phyloP scores from a whole-genome alignment of 64 coral and sea anemone genomes.

The Hydrozoanthus tunicans region DNA sequence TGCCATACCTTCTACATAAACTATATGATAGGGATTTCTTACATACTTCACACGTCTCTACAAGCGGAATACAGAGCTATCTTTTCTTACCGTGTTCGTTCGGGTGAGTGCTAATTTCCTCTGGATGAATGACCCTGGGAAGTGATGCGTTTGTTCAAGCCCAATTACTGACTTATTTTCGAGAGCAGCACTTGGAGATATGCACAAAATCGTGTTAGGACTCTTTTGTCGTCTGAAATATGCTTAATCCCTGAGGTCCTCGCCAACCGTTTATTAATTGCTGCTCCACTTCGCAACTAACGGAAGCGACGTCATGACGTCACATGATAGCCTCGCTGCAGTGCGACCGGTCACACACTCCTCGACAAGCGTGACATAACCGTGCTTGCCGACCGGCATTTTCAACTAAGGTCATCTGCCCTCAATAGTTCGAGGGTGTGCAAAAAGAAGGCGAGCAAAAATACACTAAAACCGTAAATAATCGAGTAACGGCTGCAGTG shows the following conservation, averaged over 20 bases:
- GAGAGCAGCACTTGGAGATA: background rate
- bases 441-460: too few relatives aligned
- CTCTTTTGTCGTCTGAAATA: background rate
- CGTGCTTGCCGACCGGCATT: too few relatives aligned
- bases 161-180: conserved; percentile 2
- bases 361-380: too few relatives aligned
- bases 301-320: conserved; percentile 20
- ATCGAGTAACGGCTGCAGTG: too few relatives aligned
- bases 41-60: background rate
- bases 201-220: background rate
- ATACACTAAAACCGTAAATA: too few relatives aligned
- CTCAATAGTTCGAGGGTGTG: too few relatives aligned
- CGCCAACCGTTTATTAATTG: background rate
- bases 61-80: background rate
- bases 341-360: background rate
- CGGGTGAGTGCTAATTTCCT: background rate
- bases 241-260: conserved; percentile 14
- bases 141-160: background rate
- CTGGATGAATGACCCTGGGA: background rate
- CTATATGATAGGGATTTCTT: background rate
- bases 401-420: too few relatives aligned
- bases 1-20: background rate
- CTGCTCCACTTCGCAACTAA: conserved; percentile 36
- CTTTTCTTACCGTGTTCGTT: background rate
- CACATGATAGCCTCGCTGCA: conserved; percentile 10